Base-by-base conservation (phyloP, 2,888 invertebrate species). In the Ommatoiulus sabulosus region DNA sequence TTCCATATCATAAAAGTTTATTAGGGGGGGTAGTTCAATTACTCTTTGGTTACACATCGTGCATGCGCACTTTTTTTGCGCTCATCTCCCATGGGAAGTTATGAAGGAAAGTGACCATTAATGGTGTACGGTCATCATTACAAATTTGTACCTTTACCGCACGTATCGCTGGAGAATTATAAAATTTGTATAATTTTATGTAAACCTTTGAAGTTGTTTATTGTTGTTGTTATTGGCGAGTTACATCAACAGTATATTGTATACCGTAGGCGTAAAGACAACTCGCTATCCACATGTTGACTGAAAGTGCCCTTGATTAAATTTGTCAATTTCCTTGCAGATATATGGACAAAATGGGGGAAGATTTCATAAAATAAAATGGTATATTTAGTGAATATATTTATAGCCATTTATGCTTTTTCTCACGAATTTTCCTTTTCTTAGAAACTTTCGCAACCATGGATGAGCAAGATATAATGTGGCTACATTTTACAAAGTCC, bases 1-100 rank as follows among this genome's bases (percentile, higher is more conserved):
- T 72, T 72, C 20, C 72, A 72, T 72, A 72, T 72, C 72, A 72
- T 72, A 72, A 72, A 72, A 72, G 24, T 72, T 72, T 72, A 72
- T 72, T 72, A n/a, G n/a, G 20, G 72, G 63, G 72, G 72, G 5
- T 6, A 24, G 72, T 24, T 20, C 24, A 72, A 72, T 72, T 72
- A 72, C 24, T 24, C 72, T 72, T 72, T 72, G 72, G 72, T 72
- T 24, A 72, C 72, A 10, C 20, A 24, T 72, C 72, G 20, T 20
- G 72, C 24, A 72, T 35, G 2, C 35, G 35, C 35, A 2, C 35
- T 35, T 35, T 35, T 35, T 72, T 8, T 24, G 20, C 72, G 10
- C n/a, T 20, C 5, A 72, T 24, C 72, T 72, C 24, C 10, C 8
- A 52, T 1, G 35, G 10, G 7, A 20, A 72, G 24, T 63, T 63